Conservation (phyloP, 1,140 invertebrate species). For the Drosophila ohnishii region DNA sequence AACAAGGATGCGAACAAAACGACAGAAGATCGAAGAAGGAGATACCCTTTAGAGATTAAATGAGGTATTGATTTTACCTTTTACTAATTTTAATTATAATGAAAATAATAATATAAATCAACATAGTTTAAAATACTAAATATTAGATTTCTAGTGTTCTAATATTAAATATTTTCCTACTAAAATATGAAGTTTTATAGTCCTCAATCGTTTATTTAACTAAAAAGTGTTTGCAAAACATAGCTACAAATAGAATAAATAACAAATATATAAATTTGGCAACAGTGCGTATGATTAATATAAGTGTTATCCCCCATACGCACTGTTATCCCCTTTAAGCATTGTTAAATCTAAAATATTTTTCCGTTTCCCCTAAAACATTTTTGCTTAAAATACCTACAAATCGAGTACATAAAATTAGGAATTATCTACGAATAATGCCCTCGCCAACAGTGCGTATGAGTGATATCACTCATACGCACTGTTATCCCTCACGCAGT, state of each 20-base stretch:
- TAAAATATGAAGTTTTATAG: no score
- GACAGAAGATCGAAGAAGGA: not conserved
- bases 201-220: no score
- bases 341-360: not conserved
- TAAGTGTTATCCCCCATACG: not conserved
- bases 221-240: no score
- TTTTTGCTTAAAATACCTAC: not conserved
- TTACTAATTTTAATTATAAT: no score
- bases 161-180: no score
- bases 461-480: not conserved
- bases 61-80: no score
- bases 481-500: not conserved
- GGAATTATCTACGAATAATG: not conserved
- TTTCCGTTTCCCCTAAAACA: not conserved
- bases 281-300: not conserved
- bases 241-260: no score
- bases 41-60: not conserved
- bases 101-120: not conserved
- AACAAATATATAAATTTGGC: no score
- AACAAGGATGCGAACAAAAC: conserved; percentile 21
- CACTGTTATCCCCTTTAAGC: not conserved
- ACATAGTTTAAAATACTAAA: not conserved
- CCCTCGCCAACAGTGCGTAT: not conserved
- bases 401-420: not conserved
- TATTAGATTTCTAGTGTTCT: no score